These are phyloP conservation scores for Limulus polyphemus DNA, from an alignment of 2,888 invertebrate genomes.

Conservation along the genomic window DNA sequence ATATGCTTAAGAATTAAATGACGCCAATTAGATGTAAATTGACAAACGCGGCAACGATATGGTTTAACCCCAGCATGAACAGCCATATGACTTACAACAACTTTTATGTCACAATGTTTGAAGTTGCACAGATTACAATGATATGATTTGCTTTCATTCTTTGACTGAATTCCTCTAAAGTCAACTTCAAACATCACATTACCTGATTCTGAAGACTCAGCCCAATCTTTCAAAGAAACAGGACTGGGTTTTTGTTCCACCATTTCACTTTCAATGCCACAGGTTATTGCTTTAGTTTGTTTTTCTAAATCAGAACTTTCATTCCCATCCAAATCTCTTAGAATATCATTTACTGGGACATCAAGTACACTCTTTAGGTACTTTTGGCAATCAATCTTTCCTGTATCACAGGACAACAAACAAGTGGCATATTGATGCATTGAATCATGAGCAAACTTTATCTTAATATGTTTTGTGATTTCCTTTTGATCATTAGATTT, in stretches of 20 bases:
- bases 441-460: conserved; percentile 65
- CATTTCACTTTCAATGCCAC: background rate
- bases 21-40: conserved; percentile 36
- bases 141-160: too few species aligned
- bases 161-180: background rate
- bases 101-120: conserved; percentile 22
- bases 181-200: background rate
- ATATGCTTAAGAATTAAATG: conserved; percentile 36
- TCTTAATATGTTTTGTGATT: conserved; percentile 84
- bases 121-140: conserved; percentile 25
- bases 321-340: background rate
- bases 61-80: conserved; percentile 26
- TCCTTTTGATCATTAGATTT: conserved; percentile 96
- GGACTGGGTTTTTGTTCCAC: background rate
- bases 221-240: background rate
- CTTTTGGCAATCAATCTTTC: conserved; percentile 78
- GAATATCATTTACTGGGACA: conserved; percentile 9
- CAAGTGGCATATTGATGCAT: conserved; percentile 60
- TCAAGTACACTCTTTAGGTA: conserved; percentile 60
- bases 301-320: conserved; percentile 8
- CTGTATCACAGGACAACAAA: conserved; percentile 76
- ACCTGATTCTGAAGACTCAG: background rate
- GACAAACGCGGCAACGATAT: conserved; percentile 32
- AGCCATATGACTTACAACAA: conserved; percentile 26
- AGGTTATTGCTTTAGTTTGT: background rate